Base-by-base conservation (phyloP, 23 tunicate species). In the Trididemnum nubilum region DNA sequence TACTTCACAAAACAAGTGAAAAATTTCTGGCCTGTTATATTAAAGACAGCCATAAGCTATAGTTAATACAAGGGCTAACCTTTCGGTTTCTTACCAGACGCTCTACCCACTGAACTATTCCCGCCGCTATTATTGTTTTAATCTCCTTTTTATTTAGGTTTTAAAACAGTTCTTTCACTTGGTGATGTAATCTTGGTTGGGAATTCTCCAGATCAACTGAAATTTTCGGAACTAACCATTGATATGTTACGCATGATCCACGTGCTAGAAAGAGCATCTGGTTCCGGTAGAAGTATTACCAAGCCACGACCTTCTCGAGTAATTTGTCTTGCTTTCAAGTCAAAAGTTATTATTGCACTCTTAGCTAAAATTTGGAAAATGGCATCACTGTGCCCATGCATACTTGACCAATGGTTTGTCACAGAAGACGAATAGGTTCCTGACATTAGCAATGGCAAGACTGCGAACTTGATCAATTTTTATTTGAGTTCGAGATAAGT, bases 131-230 rank as follows among this genome's bases (percentile, higher is more conserved):
- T n/a, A n/a, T n/a, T n/a, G n/a, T n/a, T n/a, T n/a, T n/a, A n/a
- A 49, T 49, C 57, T 9, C 57, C 29, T 2, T 73, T 73, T 73
- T 72, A 0, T 87, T 0, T 38, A 91, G 97, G 97, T 34, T 81
- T 91, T 30, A 85, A 77, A 76, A 39, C 87, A 0, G 73, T 67
- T 50, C 77, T 91, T 38, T 71, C 97, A 0, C 76, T 92, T 44
- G 97, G 97, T 1, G 92, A 92, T 63, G 92, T 75, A 18, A 86
- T 92, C 81, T 80, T 92, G 18, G 97, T 92, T 0, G 97, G 97
- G 35, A 92, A 92, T 34, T 92, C 97, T 1, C 88, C 97, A 4
- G 63, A 75, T 0, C 97, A 92, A 52, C 34, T 86, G 52, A 92
- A 92, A 44, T 92, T 92, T 54, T 92, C 97, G 23, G 97, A 92